These are phyloP conservation scores for Crocodylus rhombifer DNA, from an alignment of 2,797 vertebrate genomes.

Conservation along the genomic window DNA sequence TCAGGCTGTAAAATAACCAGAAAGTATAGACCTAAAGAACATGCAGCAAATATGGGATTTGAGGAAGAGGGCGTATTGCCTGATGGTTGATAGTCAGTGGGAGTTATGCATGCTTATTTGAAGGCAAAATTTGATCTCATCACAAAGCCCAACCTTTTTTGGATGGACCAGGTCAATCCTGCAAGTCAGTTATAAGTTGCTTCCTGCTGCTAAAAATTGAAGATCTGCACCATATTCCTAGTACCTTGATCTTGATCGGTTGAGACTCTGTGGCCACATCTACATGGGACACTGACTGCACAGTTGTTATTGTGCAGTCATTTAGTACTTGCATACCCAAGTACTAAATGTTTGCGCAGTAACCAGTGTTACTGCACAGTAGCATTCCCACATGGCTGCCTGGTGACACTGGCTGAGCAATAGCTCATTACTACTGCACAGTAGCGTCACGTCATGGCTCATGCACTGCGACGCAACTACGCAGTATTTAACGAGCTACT, in stretches of 20 bases:
- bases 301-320: no score
- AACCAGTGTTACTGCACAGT: no score
- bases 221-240: neutral
- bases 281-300: no score
- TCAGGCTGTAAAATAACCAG: neutral
- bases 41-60: neutral
- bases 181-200: neutral
- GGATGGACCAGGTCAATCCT: neutral
- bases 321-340: no score
- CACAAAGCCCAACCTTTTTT: neutral
- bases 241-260: neutral
- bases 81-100: neutral
- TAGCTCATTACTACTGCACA: no score
- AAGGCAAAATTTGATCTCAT: neutral
- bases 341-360: no score
- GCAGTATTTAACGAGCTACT: no score
- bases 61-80: neutral
- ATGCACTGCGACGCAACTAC: no score
- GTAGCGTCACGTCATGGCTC: no score
- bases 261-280: no score
- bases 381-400: no score
- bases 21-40: neutral
- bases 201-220: neutral
- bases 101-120: neutral
- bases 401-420: no score